Base-by-base conservation (phyloP, 1,140 invertebrate species). In the Drosophila pseudoobscura region DNA sequence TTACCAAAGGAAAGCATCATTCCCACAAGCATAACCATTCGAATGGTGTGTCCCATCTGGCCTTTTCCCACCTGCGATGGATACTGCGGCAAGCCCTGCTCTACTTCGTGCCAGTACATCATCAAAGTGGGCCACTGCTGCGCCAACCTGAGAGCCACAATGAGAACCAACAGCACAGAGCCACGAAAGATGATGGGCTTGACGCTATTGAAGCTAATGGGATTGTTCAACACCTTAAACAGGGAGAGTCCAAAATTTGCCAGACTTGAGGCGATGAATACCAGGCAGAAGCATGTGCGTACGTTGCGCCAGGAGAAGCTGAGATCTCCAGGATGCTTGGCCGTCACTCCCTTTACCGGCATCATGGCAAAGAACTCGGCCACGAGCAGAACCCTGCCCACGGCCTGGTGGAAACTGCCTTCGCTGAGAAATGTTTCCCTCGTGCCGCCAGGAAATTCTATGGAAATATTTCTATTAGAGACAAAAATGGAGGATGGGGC, bases 331-430 rank as follows among this genome's bases (percentile, higher is more conserved):
- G 84, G 79, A 74, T 87, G 71, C 24, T 79, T 56, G 0, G 44
- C 45, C 0, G 84, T 83, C 1, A 92, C 68, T 0, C 91, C 91
- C 6, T 59, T 52, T 0, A 92, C 83, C 2, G 91, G 91, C 90
- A 92, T 91, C 61, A 92, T 75, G 29, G 90, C 91, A 44, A 92
- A 92, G 15, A 71, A 80, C 50, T 92, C 75, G 2, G 91, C 91
- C 9, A 90, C 68, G 0, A 88, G 45, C 0, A 92, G 52, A 6
- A 91, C 75, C 8, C 66, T 66, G 5, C 90, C 90, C 13, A 91
- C 75, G 1, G 90, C 90, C 70, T 91, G 84, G 47, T 91, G 84
- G 45, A 91, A 91, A 45, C 55, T 89, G 20, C 90, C 90, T 56
- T 91, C 73, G 51, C 79, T 80, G 6, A 89, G 44, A 9, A 80